Percentiles rank a stretch among this genome's conserved stretches.
phyloP scores from a whole-genome alignment of 2,888 invertebrate species.

The Timema podura region DNA sequence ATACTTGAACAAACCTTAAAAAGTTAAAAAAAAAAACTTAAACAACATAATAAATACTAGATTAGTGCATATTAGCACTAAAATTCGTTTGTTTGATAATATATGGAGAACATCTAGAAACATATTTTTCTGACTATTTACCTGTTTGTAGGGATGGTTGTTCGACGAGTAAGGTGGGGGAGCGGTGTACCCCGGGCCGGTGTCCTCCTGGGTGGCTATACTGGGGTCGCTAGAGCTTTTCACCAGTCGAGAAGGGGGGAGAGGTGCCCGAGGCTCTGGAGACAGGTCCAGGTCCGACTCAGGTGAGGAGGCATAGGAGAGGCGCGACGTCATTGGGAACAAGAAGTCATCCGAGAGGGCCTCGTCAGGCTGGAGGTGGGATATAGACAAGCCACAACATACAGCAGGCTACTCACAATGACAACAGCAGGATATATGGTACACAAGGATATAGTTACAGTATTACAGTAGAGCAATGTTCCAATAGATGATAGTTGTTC shows the following conservation, averaged over 20 bases:
- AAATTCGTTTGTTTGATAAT: background rate
- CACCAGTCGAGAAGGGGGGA: conserved; percentile 45
- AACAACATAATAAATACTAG: too few species aligned
- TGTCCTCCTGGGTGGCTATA: conserved; percentile 86
- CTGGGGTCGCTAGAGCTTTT: conserved; percentile 93
- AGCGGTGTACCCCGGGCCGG: conserved; percentile 47
- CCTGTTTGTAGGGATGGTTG: conserved; percentile 39
- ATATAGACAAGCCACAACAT: too few species aligned
- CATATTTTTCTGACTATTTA: conserved; percentile 33
- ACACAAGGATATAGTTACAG: too few species aligned
- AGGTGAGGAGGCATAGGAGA: conserved; percentile 94
- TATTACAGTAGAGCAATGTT: too few species aligned
- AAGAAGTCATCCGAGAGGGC: conserved; percentile 97
- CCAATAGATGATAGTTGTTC: too few species aligned
- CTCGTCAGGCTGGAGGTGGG: conserved; percentile 74
- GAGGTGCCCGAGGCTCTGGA: conserved; percentile 54
- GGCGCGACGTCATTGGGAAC: conserved; percentile 94
- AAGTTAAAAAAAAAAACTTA: too few species aligned
- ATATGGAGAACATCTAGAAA: conserved; percentile 19
- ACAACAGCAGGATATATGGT: too few species aligned
- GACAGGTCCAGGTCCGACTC: conserved; percentile 93
- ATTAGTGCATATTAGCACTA: too few species aligned
- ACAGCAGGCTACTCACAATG: too few species aligned
- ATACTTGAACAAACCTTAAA: too few species aligned
- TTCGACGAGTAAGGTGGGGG: conserved; percentile 82